A percentile compares a stretch with the other conserved stretches of the same genome.
phyloP scores from a whole-genome alignment of 1,140 invertebrate species.

The Dufourea novaeangliae region DNA sequence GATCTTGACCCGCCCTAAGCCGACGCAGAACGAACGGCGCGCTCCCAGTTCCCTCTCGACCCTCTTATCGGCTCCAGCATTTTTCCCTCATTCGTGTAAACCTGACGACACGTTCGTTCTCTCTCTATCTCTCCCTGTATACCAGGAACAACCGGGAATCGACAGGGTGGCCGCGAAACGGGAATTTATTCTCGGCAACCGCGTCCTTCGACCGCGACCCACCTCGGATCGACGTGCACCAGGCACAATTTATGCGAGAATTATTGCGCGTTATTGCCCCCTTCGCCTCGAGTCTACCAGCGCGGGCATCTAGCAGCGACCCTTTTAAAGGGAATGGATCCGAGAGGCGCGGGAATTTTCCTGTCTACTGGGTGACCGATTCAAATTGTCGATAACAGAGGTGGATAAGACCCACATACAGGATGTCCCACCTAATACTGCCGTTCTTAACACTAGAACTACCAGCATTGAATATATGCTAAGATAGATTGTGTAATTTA shows the following conservation, averaged over 20 bases:
- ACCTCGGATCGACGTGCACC: conserved; percentile 7
- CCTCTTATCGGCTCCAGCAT: background rate
- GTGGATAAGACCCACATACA: no score
- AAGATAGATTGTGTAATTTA: no score
- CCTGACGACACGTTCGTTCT: no score
- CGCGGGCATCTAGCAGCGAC: background rate
- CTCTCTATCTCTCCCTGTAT: background rate
- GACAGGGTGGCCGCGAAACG: conserved; percentile 20
- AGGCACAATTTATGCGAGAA: conserved; percentile 9
- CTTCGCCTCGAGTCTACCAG: background rate
- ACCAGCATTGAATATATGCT: no score
- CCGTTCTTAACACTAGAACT: no score
- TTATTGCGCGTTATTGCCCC: conserved; percentile 15
- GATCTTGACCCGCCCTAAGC: conserved; percentile 39
- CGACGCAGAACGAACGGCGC: conserved; percentile 2
- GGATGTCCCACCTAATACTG: no score
- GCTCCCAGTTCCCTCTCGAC: background rate
- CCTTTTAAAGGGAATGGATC: conserved; percentile 34
- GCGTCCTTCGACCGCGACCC: background rate
- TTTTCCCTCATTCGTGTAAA: background rate
- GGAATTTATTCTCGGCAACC: conserved; percentile 43
- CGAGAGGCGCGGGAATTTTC: background rate
- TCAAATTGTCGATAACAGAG: background rate
- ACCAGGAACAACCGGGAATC: background rate
- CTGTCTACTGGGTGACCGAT: background rate